Percentiles rank a stretch among this genome's conserved stretches.
Conservation (phyloP, 2,888 invertebrate species). For the Drosophila putrida region DNA sequence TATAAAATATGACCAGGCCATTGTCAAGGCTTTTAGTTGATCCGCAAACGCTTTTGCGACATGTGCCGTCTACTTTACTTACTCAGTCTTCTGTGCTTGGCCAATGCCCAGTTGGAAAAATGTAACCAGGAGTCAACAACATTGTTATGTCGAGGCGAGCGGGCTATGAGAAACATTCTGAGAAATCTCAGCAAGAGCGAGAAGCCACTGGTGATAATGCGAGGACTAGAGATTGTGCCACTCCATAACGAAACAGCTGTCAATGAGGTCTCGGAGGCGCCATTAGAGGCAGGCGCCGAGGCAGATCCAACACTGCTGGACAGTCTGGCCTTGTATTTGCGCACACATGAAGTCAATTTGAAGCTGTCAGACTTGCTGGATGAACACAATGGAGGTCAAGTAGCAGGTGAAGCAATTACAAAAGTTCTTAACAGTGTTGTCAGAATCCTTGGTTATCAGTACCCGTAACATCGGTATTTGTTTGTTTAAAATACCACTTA, state of each 20-base stretch:
- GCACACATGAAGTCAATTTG: conserved; percentile 90
- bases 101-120: conserved; percentile 50
- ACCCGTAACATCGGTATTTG: neutral
- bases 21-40: conserved; percentile 73
- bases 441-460: conserved; percentile 10
- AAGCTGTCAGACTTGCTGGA: conserved; percentile 89
- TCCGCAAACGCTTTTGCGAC: conserved; percentile 53
- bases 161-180: conserved; percentile 86
- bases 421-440: conserved; percentile 30
- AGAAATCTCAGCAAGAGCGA: conserved; percentile 86
- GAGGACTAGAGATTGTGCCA: conserved; percentile 84
- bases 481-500: neutral
- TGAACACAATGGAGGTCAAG: conserved; percentile 51
- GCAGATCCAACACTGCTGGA: conserved; percentile 84
- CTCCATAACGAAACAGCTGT: conserved; percentile 66
- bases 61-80: conserved; percentile 51
- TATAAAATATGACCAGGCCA: conserved; percentile 71
- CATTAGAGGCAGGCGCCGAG: conserved; percentile 6
- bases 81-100: conserved; percentile 42
- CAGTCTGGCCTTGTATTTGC: conserved; percentile 88
- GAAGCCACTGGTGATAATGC: conserved; percentile 81
- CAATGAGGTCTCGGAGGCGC: conserved; percentile 27
- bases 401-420: conserved; percentile 42
- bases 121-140: conserved; percentile 66
- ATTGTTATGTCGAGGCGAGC: conserved; percentile 86